Conservation (phyloP, 2,113 vertebrate species). For the Carollia perspicillata region DNA sequence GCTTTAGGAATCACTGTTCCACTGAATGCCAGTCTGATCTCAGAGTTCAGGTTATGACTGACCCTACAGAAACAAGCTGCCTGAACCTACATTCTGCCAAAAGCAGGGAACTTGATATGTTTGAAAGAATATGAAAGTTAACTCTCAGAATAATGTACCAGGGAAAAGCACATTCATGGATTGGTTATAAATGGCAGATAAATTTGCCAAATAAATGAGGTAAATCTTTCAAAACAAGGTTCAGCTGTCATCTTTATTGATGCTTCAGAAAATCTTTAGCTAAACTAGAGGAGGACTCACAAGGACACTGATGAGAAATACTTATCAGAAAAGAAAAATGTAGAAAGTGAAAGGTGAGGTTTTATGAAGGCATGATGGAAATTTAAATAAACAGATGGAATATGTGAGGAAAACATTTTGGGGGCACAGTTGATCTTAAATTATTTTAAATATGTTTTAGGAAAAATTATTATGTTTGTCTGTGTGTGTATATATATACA, state of each 20-base stretch:
- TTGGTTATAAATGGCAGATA: not conserved
- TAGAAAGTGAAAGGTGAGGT: not conserved
- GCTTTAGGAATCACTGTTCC: not conserved
- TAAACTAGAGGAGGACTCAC: not conserved
- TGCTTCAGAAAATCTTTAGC: constrained; percentile 1
- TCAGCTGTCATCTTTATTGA: not conserved
- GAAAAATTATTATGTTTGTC: not conserved
- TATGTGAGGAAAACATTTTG: not conserved
- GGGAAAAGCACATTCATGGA: not conserved
- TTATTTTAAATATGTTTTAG: not conserved
- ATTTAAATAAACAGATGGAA: not conserved
- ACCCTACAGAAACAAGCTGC: not conserved
- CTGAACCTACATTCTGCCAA: not conserved
- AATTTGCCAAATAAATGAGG: not conserved
- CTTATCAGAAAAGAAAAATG: not conserved
- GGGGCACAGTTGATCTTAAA: not conserved
- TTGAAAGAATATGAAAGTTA: constrained; percentile 21
- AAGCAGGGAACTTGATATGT: not conserved
- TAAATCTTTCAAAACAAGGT: constrained; percentile 40
- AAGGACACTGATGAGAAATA: not conserved
- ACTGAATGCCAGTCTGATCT: not conserved
- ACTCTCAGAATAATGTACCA: not conserved
- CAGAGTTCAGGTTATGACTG: not conserved
- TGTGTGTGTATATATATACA: too few relatives aligned
- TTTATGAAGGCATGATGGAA: not conserved